Base-by-base conservation (phyloP, 1,140 invertebrate genomes). In the Condylostylus longicornis region DNA sequence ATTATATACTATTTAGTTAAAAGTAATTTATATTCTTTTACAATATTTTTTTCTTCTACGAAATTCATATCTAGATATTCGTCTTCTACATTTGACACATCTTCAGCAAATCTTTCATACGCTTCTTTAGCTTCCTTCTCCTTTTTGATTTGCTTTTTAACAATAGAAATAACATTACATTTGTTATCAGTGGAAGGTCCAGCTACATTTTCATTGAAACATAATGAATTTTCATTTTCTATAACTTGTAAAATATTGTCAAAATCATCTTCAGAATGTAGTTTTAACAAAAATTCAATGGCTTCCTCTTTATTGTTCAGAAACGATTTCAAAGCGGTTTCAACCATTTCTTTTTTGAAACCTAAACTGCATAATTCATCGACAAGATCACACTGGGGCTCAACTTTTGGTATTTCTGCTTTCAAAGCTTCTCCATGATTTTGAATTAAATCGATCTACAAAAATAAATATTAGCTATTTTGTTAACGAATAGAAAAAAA, bases 41-140 rank as follows among this genome's bases (percentile, higher is more conserved):
- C 62, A 41, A 72, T 69, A 23, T 68, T 55, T 50, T 74, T 71
- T 52, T 77, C 74, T 36, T 71, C 66, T 3, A 56, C 43, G 9
- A 77, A 54, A 2, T 66, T 65, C 12, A 73, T 53, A 52, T 75
- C 70, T 22, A 77, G 51, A 49, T 77, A 68, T 40, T 74, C 74
- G 45, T 75, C 70, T 30, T 75, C 74, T 8, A 68, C 69, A 15
- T 56, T 58, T 2, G 58, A 58, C 12, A 77, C 65, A 35, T 69
- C 69, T 10, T 71, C 62, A n/a, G 66, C 58, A 14, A 79, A 62
- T 4, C 73, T 62, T 13, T 67, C 49, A 27, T 69, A 69, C 0
- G 75, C 75, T 46, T 53, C 43, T 10, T 47, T 43, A 0, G 51
- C 44, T 25, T 50, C 46, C 8, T 55, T 34, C 41, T 57, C 53